Conservation (phyloP, 2,888 invertebrate species). For the Chymomyza amoena region DNA sequence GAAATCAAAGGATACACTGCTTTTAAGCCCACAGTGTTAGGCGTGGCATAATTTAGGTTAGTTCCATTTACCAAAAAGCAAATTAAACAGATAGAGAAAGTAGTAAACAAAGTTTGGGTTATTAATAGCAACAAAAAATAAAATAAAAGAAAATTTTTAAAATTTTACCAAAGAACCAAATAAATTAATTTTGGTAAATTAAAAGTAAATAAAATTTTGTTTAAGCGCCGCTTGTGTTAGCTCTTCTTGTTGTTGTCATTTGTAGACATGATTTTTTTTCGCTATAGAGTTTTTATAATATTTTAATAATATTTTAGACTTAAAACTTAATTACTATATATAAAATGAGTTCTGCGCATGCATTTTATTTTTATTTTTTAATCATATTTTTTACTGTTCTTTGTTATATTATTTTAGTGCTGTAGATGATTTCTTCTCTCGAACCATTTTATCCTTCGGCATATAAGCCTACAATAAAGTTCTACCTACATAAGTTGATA, state of each 20-base stretch:
- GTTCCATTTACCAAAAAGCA: slow-evolving; percentile 57
- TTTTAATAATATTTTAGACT: slow-evolving; percentile 9
- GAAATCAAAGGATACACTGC: slow-evolving; percentile 1
- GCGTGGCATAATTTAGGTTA: slow-evolving; percentile 1
- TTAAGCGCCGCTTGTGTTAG: slow-evolving; percentile 52
- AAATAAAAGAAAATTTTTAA: slow-evolving; percentile 10
- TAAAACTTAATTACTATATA: not conserved
- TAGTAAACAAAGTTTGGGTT: slow-evolving; percentile 13
- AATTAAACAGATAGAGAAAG: slow-evolving; percentile 9
- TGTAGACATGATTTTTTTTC: slow-evolving; percentile 45
- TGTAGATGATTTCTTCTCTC: no score
- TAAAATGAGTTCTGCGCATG: not conserved
- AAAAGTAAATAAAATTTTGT: slow-evolving; percentile 12
- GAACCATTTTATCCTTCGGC: no score
- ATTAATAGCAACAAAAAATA: slow-evolving; percentile 16
- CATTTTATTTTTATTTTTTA: slow-evolving; percentile 1
- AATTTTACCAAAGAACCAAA: slow-evolving; percentile 5
- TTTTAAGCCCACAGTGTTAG: not conserved
- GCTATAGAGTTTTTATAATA: slow-evolving; percentile 9
- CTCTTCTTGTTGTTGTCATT: slow-evolving; percentile 73
- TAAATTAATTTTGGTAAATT: not conserved
- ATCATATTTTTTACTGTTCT: not conserved
- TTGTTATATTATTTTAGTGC: not conserved
- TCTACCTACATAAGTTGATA: no score
- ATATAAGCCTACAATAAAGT: no score